Evolutionary conservation across 2,888 invertebrate genomes (phyloP).

Genomic region (Bhutanitis thaidina): DNA sequence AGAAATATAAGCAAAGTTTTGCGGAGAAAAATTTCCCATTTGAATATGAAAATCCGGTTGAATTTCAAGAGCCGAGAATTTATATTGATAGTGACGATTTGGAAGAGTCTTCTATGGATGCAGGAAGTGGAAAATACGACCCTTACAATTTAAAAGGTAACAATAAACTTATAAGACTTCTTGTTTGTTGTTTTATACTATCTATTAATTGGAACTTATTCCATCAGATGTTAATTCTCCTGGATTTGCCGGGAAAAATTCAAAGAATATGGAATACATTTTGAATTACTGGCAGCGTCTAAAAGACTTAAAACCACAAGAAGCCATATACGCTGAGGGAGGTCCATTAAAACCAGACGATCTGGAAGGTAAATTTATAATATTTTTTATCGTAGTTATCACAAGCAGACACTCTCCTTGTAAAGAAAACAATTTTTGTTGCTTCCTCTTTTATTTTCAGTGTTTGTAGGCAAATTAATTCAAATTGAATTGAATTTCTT

Average conservation of each 20-base stretch:
- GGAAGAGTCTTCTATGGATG: constrained; percentile 61
- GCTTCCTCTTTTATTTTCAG: constrained; percentile 38
- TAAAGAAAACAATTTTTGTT: constrained; percentile 41
- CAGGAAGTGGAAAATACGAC: constrained; percentile 66
- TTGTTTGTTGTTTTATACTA: not conserved
- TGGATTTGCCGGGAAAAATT: constrained; percentile 38
- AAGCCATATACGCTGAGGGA: constrained; percentile 64
- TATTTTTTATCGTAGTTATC: not conserved
- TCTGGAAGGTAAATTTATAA: constrained; percentile 50
- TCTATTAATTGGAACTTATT: constrained; percentile 2
- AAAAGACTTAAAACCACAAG: constrained; percentile 54
- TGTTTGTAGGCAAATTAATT: constrained; percentile 21
- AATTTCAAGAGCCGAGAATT: constrained; percentile 76
- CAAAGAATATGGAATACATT: constrained; percentile 66
- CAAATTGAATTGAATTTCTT: not conserved
- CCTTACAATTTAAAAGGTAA: constrained; percentile 58
- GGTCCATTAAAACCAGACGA: constrained; percentile 64
- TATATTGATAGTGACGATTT: constrained; percentile 77
- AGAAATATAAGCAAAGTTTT: constrained; percentile 71
- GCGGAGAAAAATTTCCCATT: constrained; percentile 70
- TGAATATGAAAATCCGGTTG: constrained; percentile 68
- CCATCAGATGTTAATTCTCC: constrained; percentile 32
- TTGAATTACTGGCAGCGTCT: constrained; percentile 65
- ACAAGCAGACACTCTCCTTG: not conserved
- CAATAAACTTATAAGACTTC: not conserved